Conservation (phyloP, 2,888 invertebrate genomes). For the Invenusta paracnida region DNA sequence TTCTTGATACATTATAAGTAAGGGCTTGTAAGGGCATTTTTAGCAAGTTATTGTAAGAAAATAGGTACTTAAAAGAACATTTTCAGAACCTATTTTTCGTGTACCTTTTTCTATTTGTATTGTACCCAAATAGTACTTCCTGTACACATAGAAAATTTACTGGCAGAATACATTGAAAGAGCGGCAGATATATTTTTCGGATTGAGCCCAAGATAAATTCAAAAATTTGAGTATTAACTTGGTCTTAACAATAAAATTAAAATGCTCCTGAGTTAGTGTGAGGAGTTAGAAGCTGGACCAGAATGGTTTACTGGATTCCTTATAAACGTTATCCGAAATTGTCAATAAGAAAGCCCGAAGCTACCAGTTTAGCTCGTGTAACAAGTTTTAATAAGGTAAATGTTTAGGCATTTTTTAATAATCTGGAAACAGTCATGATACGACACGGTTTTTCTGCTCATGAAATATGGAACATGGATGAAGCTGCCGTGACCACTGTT, state of each 20-base stretch:
- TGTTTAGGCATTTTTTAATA: not conserved
- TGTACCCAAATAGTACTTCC: not conserved
- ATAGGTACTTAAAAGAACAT: too few species aligned
- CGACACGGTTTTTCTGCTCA: not conserved
- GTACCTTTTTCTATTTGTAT: too few species aligned
- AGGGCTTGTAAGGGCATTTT: too few species aligned
- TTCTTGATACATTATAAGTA: too few species aligned
- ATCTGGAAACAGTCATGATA: not conserved
- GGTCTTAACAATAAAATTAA: not conserved
- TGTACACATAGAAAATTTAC: not conserved
- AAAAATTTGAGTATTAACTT: not conserved
- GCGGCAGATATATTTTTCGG: not conserved
- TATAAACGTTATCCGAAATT: not conserved
- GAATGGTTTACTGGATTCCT: not conserved
- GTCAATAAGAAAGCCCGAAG: not conserved
- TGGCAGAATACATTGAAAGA: not conserved
- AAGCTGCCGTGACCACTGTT: not conserved
- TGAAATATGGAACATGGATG: not conserved
- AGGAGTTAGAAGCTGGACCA: not conserved
- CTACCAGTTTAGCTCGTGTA: not conserved
- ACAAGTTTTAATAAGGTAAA: not conserved
- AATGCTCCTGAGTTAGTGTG: not conserved
- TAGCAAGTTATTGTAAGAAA: too few species aligned
- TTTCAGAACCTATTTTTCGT: too few species aligned
- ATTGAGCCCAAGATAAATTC: not conserved